Conservation (phyloP, 2,113 vertebrate species). For the Burhinus oedicnemus region DNA sequence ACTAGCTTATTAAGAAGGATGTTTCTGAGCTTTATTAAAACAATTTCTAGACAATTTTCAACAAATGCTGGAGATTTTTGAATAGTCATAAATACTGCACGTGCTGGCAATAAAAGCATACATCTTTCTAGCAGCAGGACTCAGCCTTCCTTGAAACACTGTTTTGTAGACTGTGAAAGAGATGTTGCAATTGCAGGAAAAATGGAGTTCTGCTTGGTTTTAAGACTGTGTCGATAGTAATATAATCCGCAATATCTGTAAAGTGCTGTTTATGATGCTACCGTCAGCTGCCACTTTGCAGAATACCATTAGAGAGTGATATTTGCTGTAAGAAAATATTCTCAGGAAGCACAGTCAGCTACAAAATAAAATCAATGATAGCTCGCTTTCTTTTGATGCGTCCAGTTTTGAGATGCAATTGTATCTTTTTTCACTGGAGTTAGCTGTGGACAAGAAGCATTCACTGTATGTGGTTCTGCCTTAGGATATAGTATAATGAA, state of each 20-base stretch:
- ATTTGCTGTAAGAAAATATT: conserved; percentile 7
- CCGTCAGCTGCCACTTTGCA: not conserved
- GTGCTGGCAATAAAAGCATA: not conserved
- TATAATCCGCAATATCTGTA: not conserved
- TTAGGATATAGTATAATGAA: not conserved
- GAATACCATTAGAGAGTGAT: not conserved
- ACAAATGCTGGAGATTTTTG: not conserved
- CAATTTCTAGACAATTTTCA: not conserved
- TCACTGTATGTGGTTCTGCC: not conserved
- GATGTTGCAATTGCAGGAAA: not conserved
- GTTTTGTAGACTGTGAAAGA: not conserved
- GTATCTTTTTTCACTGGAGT: not conserved
- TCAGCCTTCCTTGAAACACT: not conserved
- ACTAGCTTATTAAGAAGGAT: not conserved
- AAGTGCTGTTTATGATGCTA: not conserved
- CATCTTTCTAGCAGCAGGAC: not conserved
- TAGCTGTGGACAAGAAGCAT: not conserved
- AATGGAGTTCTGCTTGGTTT: conserved; percentile 4
- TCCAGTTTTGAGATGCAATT: not conserved
- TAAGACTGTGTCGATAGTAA: not conserved
- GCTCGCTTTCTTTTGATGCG: not conserved
- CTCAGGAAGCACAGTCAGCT: not conserved
- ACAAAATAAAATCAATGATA: conserved; percentile 29
- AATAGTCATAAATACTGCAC: not conserved
- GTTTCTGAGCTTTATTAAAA: not conserved